Base-by-base conservation (phyloP, 1,140 invertebrate species). In the Drosophila equinoxialis region DNA sequence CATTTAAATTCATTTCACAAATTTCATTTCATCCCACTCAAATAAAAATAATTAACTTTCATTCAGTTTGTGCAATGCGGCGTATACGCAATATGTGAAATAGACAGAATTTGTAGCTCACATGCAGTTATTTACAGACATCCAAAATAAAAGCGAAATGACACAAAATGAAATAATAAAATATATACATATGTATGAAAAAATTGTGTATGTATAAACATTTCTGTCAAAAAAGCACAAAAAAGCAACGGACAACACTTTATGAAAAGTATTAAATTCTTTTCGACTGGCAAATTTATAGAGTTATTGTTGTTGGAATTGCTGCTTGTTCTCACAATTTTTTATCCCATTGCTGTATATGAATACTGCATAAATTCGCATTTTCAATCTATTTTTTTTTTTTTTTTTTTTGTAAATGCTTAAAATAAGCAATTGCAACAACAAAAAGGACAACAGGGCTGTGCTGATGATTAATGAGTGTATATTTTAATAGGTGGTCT, bases 401-500 rank as follows among this genome's bases (percentile, higher is more conserved):
- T 71, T 45, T 45, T 23, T 51, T 67, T 69, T 64, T 74, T 71
- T 71, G 42, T 45, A 17, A 35, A 30, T 37, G 61, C 10, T 13
- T 37, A 83, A 78, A 87, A 89, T 72, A 89, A 76, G 65, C 58
- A 77, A 82, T 3, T 30, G 30, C 42, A 48, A 48, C 42, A 48
- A 48, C 65, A 68, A 17, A 41, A 41, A 13, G 26, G 30, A n/a
- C 17, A 67, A 33, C 60, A 55, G 33, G 51, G 20, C 83, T 57
- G 68, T 55, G 68, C 68, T 74, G 74, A 87, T 87, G 83, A 87
- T 87, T 87, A 87, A 87, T 87, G 83, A 87, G 83, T 75, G 80
- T 66, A 87, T 79, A 89, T 89, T 89, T 87, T 87, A 87, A 87
- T 87, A 87, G 83, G 84, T 83, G 78, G 79, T 83, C 84, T 87